phyloP scores from a whole-genome alignment of 2,888 invertebrate species.

The Campoplex nolae region DNA sequence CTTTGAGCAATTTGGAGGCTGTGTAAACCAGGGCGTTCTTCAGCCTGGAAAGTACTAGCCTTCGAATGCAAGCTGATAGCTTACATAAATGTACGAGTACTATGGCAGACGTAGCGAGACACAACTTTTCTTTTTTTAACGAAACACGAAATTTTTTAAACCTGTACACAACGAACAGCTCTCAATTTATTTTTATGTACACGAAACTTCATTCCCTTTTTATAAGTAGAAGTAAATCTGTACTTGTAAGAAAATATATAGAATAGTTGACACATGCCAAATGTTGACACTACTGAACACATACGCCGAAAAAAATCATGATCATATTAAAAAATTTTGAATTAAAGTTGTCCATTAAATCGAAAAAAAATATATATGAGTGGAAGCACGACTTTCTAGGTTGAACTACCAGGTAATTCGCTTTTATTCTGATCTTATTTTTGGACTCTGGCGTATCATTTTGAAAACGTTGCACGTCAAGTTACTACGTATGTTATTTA shows the following conservation, averaged over 20 bases:
- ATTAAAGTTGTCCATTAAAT: neutral
- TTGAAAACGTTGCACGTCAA: conserved; percentile 56
- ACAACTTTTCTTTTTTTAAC: too few species aligned
- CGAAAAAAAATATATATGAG: neutral
- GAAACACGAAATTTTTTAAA: too few species aligned
- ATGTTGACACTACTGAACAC: neutral
- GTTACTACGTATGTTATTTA: conserved; percentile 15
- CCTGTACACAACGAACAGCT: neutral
- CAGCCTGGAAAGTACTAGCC: conserved; percentile 17
- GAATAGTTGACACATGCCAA: neutral
- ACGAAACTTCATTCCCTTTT: neutral
- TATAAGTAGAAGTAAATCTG: neutral
- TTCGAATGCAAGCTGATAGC: neutral
- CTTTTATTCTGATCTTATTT: conserved; percentile 25
- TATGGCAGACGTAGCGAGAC: too few species aligned
- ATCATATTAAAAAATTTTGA: neutral
- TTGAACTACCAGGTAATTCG: neutral
- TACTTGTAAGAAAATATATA: neutral
- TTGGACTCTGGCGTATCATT: conserved; percentile 63
- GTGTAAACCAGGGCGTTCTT: conserved; percentile 18
- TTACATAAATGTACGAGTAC: too few species aligned
- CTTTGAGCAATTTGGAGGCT: conserved; percentile 64
- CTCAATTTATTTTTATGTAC: neutral
- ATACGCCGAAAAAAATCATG: neutral
- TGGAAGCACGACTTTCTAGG: too few species aligned